These are phyloP conservation scores for Thamnaconus septentrionalis DNA, from an alignment of 2,113 vertebrate genomes.

Conservation along the genomic window DNA sequence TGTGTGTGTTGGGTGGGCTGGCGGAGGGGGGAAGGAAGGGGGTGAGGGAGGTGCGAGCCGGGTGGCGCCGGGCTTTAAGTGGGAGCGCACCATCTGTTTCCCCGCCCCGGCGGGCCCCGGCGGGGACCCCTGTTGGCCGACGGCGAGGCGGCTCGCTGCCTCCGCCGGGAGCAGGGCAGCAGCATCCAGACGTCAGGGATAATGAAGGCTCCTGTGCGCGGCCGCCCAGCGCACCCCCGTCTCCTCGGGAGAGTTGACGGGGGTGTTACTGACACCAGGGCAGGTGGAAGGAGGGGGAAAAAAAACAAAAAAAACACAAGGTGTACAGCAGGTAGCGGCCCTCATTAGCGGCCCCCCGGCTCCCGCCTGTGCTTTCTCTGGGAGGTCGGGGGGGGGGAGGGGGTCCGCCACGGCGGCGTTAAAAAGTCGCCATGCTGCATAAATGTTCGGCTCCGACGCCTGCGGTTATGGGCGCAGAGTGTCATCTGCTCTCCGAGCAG, in stretches of 20 bases:
- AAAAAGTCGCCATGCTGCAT: constrained; percentile 17
- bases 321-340: constrained; percentile 61
- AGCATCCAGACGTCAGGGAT: constrained; percentile 65
- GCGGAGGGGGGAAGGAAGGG: background rate
- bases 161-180: constrained; percentile 39
- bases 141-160: constrained; percentile 62
- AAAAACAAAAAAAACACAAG: constrained; percentile 35
- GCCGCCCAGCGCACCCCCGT: constrained; percentile 25
- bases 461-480: background rate
- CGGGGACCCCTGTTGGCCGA: constrained; percentile 65
- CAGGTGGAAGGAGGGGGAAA: constrained; percentile 52
- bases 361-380: constrained; percentile 21
- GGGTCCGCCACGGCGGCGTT: too few species aligned
- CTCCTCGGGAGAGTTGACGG: constrained; percentile 54
- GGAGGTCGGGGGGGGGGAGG: too few species aligned
- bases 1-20: too few species aligned
- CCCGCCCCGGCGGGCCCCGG: constrained; percentile 61
- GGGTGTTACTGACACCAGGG: constrained; percentile 59
- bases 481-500: constrained; percentile 18
- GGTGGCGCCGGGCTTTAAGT: constrained; percentile 66
- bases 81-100: constrained; percentile 78
- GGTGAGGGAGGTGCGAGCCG: constrained; percentile 47
- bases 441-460: constrained; percentile 18
- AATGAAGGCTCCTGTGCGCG: constrained; percentile 70
- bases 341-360: constrained; percentile 53